Conservation (phyloP, 1,140 invertebrate genomes). For the Drosophila lacteicornis region DNA sequence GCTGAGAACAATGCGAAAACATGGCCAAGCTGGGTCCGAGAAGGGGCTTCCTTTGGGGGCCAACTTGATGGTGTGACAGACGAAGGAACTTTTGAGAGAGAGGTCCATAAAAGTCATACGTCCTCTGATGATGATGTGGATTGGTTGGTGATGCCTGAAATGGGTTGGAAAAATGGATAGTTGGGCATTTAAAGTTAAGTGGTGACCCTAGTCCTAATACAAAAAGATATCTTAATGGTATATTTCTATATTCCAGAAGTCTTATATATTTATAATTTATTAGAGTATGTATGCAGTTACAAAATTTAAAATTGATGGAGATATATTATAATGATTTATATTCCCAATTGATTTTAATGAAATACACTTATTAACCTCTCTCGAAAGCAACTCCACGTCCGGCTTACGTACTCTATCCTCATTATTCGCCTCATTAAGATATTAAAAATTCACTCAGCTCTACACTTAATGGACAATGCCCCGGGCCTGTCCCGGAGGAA, state of each 20-base stretch:
- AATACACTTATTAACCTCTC: too few relatives aligned
- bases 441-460: slow-evolving; percentile 47
- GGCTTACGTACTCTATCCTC: not conserved
- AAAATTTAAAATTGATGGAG: too few relatives aligned
- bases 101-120: slow-evolving; percentile 49
- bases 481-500: slow-evolving; percentile 3
- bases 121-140: slow-evolving; percentile 20
- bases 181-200: slow-evolving; percentile 12
- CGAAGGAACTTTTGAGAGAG: slow-evolving; percentile 10
- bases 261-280: too few relatives aligned
- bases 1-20: slow-evolving; percentile 70
- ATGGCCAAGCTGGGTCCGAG: slow-evolving; percentile 32
- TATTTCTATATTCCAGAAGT: too few relatives aligned
- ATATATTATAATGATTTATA: not conserved
- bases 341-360: not conserved
- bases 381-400: too few relatives aligned
- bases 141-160: slow-evolving; percentile 19
- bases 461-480: slow-evolving; percentile 47
- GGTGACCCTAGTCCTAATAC: too few relatives aligned
- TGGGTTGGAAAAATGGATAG: slow-evolving; percentile 19
- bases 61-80: slow-evolving; percentile 33
- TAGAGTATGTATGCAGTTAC: too few relatives aligned
- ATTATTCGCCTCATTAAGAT: slow-evolving; percentile 39
- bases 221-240: not conserved
- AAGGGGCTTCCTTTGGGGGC: slow-evolving; percentile 7